phyloP scores from a whole-genome alignment of 1,140 invertebrate species.

The Atta colombica region DNA sequence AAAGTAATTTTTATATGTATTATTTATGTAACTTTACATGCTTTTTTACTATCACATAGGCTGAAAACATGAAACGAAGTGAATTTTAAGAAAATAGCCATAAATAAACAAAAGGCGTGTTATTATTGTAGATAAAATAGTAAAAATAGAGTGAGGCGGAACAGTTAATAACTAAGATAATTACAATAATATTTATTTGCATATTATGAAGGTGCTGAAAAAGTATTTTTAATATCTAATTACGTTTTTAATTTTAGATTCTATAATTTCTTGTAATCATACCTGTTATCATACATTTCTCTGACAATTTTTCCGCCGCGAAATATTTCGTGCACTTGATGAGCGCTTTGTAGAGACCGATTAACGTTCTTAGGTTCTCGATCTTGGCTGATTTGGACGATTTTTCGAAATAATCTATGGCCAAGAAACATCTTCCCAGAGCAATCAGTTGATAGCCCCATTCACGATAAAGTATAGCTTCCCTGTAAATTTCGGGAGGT shows the following conservation, averaged over 20 bases:
- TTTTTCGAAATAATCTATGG: conserved; percentile 76
- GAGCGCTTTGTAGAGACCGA: conserved; percentile 74
- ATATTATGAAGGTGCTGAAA: not conserved
- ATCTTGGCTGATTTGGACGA: conserved; percentile 66
- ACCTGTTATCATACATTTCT: conserved; percentile 79
- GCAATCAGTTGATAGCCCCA: conserved; percentile 76
- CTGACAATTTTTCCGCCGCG: conserved; percentile 68
- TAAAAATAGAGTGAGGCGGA: not conserved
- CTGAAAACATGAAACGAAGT: not conserved
- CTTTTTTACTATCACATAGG: not conserved
- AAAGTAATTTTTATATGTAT: not conserved
- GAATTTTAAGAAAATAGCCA: not conserved
- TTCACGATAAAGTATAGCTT: conserved; percentile 78
- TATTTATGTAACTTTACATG: not conserved
- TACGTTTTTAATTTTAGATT: not conserved
- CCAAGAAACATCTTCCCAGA: conserved; percentile 63
- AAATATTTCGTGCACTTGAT: conserved; percentile 71
- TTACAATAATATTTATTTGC: not conserved
- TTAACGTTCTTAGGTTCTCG: conserved; percentile 75
- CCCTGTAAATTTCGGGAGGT: conserved; percentile 65
- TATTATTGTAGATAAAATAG: no score
- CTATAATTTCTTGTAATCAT: not conserved
- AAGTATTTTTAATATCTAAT: not conserved
- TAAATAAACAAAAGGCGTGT: not conserved
- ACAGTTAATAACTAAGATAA: not conserved